phyloP scores from a whole-genome alignment of 2,113 vertebrate species.

The Apodemus speciosus region DNA sequence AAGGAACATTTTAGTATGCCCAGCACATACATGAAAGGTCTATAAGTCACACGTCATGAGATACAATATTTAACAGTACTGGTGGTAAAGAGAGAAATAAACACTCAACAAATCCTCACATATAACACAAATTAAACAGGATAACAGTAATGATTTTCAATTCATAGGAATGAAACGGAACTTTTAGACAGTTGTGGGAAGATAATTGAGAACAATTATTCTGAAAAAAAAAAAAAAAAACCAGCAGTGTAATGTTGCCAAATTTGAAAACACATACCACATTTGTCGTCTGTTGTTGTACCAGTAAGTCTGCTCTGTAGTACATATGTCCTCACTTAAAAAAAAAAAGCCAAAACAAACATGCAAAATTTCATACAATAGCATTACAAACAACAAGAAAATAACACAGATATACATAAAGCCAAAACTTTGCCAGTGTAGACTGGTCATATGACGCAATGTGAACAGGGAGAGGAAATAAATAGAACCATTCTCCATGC shows the following conservation, averaged over 20 bases:
- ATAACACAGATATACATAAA: not conserved
- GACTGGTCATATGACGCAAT: not conserved
- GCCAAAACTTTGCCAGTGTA: not conserved
- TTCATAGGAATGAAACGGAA: not conserved
- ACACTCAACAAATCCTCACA: not conserved
- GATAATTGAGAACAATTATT: not conserved
- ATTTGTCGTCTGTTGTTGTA: not conserved
- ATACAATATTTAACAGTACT: not conserved
- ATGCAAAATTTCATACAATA: not conserved
- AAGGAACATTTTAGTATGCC: not conserved
- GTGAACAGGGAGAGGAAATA: not conserved
- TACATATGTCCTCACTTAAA: not conserved
- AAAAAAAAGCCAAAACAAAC: not conserved
- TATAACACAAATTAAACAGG: not conserved
- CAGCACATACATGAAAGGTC: not conserved
- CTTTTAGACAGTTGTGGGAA: not conserved
- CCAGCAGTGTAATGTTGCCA: not conserved
- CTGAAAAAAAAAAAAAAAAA: not conserved
- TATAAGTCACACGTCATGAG: not conserved
- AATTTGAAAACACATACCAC: not conserved
- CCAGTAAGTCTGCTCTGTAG: not conserved
- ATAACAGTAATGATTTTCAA: not conserved
- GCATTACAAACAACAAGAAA: not conserved
- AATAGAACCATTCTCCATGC: not conserved
- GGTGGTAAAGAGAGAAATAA: not conserved